Evolutionary conservation across 2,797 vertebrate genomes (phyloP).

Genomic region (Phrynocephalus forsythii): DNA sequence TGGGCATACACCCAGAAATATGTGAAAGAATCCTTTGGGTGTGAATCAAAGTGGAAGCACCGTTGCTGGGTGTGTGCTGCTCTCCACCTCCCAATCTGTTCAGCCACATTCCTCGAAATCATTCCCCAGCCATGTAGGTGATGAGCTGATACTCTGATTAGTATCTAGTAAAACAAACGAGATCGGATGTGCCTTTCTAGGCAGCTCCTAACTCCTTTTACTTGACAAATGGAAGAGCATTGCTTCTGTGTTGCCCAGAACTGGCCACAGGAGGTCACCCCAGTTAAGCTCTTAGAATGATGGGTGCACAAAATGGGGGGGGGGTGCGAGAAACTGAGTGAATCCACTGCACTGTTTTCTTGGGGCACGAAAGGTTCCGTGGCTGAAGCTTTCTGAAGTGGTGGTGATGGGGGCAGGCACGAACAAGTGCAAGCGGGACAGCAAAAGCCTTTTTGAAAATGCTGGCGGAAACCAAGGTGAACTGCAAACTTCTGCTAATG

Average conservation of each 20-base stretch:
- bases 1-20: background rate
- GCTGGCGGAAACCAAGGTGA: background rate
- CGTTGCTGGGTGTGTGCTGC: background rate
- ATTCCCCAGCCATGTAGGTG: background rate
- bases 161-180: background rate
- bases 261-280: constrained; percentile 11
- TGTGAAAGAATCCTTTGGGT: background rate
- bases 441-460: constrained; percentile 9
- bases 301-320: background rate
- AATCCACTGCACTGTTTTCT: constrained; percentile 1
- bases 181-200: too few species aligned
- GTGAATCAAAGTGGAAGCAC: background rate
- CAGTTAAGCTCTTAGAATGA: background rate
- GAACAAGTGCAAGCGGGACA: background rate
- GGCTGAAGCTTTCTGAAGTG: constrained; percentile 4
- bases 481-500: constrained; percentile 14
- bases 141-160: background rate
- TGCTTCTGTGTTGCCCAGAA: background rate
- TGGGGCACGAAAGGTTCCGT: background rate
- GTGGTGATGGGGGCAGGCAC: constrained; percentile 12
- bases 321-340: background rate
- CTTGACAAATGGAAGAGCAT: background rate
- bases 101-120: background rate
- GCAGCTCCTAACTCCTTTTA: background rate
- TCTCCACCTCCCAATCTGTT: too few species aligned